Evolutionary conservation across 2,113 vertebrate genomes (phyloP).

Genomic region (Chloropsis hardwickii): DNA sequence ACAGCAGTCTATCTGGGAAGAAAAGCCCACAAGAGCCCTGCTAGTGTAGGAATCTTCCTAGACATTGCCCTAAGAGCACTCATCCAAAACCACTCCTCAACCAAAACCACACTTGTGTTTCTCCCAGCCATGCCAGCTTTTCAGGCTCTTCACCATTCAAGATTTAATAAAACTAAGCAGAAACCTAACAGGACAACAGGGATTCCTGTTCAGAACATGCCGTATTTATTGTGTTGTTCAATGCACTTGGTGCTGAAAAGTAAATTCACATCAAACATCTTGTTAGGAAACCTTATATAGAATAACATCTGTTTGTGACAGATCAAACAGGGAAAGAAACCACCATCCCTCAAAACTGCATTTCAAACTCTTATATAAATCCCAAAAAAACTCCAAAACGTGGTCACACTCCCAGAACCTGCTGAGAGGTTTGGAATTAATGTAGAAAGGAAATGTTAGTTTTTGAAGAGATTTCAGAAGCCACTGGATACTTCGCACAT

Average conservation of each 20-base stretch:
- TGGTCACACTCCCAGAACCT: neutral
- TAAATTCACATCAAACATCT: neutral
- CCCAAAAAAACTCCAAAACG: accelerated
- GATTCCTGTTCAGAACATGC: neutral
- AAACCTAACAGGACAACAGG: neutral
- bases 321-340: neutral
- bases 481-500: neutral
- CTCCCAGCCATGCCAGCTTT: neutral
- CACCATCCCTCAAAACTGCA: neutral
- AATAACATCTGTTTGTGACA: neutral
- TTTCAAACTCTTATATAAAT: neutral
- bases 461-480: neutral
- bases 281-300: neutral
- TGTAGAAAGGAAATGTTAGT: neutral
- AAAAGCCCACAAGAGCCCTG: neutral
- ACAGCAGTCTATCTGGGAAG: neutral
- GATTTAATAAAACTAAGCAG: neutral
- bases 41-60: neutral
- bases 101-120: neutral
- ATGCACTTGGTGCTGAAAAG: neutral
- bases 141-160: neutral
- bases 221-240: neutral
- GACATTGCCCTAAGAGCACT: neutral
- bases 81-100: neutral
- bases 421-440: neutral